Evolutionary conservation across 37 sponge, comb jelly and placozoan species (phyloP).

Genomic region (Geodia barretti): DNA sequence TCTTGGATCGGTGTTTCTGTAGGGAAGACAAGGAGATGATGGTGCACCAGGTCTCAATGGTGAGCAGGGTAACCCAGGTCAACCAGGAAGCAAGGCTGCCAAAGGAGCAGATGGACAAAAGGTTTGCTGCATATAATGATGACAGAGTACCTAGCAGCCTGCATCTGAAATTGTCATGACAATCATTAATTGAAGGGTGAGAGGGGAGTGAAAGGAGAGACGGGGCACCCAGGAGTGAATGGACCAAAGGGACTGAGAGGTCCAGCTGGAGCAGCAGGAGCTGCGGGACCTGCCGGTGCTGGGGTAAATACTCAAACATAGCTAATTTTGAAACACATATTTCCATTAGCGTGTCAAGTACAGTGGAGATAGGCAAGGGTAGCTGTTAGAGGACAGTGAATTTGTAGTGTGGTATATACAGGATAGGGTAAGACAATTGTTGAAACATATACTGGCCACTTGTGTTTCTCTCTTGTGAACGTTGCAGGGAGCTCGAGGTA

Average conservation of each 20-base stretch:
- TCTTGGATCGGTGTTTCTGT: background rate
- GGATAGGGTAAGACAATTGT: too few relatives aligned
- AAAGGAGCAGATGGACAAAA: constrained; percentile 55
- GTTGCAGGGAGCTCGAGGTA: constrained; percentile 3
- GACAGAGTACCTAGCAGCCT: background rate
- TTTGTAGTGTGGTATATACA: too few relatives aligned
- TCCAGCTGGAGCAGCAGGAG: constrained; percentile 35
- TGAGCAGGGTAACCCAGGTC: constrained; percentile 48
- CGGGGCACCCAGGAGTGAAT: constrained; percentile 47
- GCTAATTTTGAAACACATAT: background rate
- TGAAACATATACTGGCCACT: too few relatives aligned
- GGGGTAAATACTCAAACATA: background rate
- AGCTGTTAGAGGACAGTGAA: too few relatives aligned
- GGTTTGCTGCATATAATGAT: background rate
- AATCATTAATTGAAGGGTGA: constrained; percentile 4
- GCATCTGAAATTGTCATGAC: background rate
- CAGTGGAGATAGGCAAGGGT: too few relatives aligned
- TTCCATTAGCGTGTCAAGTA: too few relatives aligned
- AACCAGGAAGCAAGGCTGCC: constrained; percentile 43
- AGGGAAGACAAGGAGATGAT: constrained; percentile 53
- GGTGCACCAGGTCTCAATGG: constrained; percentile 58
- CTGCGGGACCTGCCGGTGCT: constrained; percentile 53
- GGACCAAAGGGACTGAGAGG: constrained; percentile 66
- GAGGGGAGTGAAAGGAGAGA: constrained; percentile 53
- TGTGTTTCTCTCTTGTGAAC: background rate